phyloP scores from a whole-genome alignment of 2,888 invertebrate genomes.

The Achlya flavicornis region DNA sequence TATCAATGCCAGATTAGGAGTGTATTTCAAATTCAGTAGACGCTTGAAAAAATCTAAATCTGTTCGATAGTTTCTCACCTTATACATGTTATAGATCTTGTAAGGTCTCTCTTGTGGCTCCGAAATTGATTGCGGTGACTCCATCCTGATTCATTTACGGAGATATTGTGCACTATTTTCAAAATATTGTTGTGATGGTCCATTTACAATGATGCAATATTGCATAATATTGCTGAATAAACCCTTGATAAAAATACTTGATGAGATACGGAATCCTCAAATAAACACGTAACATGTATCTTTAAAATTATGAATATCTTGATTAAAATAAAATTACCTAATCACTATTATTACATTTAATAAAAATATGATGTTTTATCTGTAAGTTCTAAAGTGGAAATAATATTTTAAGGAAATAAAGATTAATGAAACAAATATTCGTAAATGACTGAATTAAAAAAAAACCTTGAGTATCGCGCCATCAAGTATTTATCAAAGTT shows the following conservation, averaged over 20 bases:
- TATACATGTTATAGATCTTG: conserved; percentile 76
- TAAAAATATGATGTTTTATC: background rate
- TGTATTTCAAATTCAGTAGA: too few species aligned
- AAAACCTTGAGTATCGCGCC: background rate
- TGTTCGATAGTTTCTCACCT: conserved; percentile 53
- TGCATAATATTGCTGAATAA: background rate
- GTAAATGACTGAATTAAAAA: too few species aligned
- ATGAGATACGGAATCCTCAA: too few species aligned
- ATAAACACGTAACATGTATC: background rate
- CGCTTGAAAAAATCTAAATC: too few species aligned
- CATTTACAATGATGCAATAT: conserved; percentile 54
- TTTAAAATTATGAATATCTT: background rate
- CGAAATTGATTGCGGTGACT: conserved; percentile 61
- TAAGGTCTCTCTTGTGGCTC: conserved; percentile 72
- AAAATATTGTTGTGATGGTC: conserved; percentile 51
- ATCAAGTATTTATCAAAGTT: background rate
- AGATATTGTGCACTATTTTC: conserved; percentile 43
- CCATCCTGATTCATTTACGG: conserved; percentile 67
- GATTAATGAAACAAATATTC: background rate
- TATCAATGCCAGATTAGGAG: too few species aligned
- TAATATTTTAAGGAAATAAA: background rate
- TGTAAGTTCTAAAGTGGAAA: background rate
- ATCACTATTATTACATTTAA: too few species aligned
- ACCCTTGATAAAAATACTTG: background rate
- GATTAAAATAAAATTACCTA: background rate